Base-by-base conservation (phyloP, 2,888 invertebrate genomes). In the Heliconius ismenius region DNA sequence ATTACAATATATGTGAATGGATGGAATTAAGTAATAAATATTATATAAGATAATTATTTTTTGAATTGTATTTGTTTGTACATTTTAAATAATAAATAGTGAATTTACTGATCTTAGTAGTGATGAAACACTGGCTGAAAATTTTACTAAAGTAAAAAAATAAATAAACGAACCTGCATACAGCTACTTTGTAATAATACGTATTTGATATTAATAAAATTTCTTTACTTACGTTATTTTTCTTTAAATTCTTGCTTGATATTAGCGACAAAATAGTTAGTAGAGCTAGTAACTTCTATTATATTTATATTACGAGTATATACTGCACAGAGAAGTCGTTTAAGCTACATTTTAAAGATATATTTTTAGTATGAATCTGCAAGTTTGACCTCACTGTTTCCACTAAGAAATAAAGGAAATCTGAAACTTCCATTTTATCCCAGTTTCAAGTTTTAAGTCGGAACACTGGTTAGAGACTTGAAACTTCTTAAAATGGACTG, bases 341-440 rank as follows among this genome's bases (percentile, higher is more conserved):
- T 58, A 32, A 70, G 32, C n/a, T 58, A 70, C 58, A 70, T 58
- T 70, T 58, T 58, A 70, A 58, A 70, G 11, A 70, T 70, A 70
- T 58, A 70, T 70, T 58, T 67, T 32, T 58, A 70, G 32, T 73
- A 60, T 43, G 73, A 73, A 63, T 73, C 62, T 73, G 73, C 26
- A 62, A 76, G 72, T 72, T 76, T 65, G 76, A 76, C 76, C 76
- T 65, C 76, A 73, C 64, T 39, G 65, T 73, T 43, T 73, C 76
- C 36, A 64, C 65, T 60, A 58, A 76, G 65, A 76, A 76, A 76
- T 76, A 76, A 65, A 76, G 76, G 73, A 76, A 76, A 72, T 76
- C 63, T 76, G 65, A 76, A 82, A 83, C 83, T 81, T 80, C 75
- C 77, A 73, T 80, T 79, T 80, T 80, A 80, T 80, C 75, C 76